Conservation (phyloP, 1,140 invertebrate species). For the Penaeus chinensis region DNA sequence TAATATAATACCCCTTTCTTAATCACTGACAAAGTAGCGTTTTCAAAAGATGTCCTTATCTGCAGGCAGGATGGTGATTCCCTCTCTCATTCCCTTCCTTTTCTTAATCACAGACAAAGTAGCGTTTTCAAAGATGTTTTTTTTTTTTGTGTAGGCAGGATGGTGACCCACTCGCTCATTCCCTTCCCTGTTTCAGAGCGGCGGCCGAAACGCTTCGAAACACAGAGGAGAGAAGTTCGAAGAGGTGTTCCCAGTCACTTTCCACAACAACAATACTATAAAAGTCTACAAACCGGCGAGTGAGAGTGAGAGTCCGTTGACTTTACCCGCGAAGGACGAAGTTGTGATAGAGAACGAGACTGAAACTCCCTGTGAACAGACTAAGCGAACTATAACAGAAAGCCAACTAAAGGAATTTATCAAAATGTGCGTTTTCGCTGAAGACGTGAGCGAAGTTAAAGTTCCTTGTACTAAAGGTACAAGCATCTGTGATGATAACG, state of each 20-base stretch:
- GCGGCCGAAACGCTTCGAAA: not conserved
- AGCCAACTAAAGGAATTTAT: constrained; percentile 33
- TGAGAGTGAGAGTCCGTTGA: constrained; percentile 17
- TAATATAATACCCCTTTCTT: no score
- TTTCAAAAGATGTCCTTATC: no score
- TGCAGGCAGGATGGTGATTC: no score
- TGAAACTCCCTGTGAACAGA: not conserved
- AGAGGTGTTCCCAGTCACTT: constrained; percentile 44
- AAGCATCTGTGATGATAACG: constrained; percentile 9
- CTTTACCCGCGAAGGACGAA: not conserved
- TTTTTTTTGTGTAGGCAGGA: no score
- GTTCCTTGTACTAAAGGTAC: not conserved
- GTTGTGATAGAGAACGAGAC: constrained; percentile 3
- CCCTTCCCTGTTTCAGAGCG: no score
- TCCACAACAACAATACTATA: constrained; percentile 38
- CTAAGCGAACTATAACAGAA: not conserved
- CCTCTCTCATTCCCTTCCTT: no score
- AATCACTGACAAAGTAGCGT: no score
- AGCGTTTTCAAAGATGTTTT: no score
- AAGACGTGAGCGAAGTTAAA: constrained; percentile 1
- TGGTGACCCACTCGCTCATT: no score
- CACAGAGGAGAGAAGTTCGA: constrained; percentile 42
- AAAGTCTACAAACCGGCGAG: constrained; percentile 37
- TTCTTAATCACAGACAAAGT: no score
- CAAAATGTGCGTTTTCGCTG: constrained; percentile 6